Base-by-base conservation (phyloP, 2,888 invertebrate species). In the Drosophila niveifrons region DNA sequence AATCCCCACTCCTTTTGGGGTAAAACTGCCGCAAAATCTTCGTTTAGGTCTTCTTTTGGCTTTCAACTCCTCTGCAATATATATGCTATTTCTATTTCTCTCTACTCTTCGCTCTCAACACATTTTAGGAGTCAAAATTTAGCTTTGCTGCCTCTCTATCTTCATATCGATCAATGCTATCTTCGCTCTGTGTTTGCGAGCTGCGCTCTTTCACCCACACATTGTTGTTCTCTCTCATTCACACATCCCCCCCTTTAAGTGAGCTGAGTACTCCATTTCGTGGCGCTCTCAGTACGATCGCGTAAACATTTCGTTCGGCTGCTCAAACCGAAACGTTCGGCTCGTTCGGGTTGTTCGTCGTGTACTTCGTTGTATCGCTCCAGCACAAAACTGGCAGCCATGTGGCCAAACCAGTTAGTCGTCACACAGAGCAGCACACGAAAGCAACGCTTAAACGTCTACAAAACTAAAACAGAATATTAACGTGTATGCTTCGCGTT, bases 351-450 rank as follows among this genome's bases (percentile, higher is more conserved):
- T 50, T 10, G 18, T 4, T 34, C 46, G n/a, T 18, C 59, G 65
- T 34, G 56, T 3, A 15, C 43, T 51, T 46, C 53, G 63, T 56
- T 44, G n/a, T 13, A 53, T 46, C 17, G 63, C 57, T 61, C n/a
- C 15, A 67, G 73, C 68, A 82, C 82, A 83, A 83, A 83, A 83
- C 86, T 72, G 72, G 67, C 62, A 71, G 83, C 75, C 76, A 78
- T 82, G 81, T 80, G 78, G 75, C 59, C 71, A 90, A 90, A 90
- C 90, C 87, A 91, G 91, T 91, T 91, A 90, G 91, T 90, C 82
- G 88, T 47, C 73, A 46, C 56, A 64, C 79, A 77, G 79, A 81
- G 82, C 63, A 59, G 62, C 44, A 69, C 72, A 68, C 72, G 71
- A 43, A 41, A 69, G 41, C 71, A 72, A 23, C 44, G 47, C 9